Base-by-base conservation (phyloP, 1,140 invertebrate genomes). In the Drosophila bifasciata region DNA sequence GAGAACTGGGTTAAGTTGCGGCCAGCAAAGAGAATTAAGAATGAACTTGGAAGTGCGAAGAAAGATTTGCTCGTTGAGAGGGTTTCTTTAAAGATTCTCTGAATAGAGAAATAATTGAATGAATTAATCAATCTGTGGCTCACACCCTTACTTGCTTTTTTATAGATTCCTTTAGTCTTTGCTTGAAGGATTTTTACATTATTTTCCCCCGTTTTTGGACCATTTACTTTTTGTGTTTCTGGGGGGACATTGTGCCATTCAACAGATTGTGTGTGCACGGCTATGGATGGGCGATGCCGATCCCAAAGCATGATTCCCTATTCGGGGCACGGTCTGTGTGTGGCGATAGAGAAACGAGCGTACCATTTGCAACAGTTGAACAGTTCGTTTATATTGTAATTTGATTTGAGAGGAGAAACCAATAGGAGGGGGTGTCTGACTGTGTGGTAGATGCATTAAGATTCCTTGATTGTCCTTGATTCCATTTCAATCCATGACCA, bases 281-380 rank as follows among this genome's bases (percentile, higher is more conserved):
- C 32, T 45, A 58, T 44, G 40, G 41, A 66, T 11, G 32, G 28
- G 28, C 8, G 9, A 32, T 32, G 8, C 9, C 28, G 25, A 28
- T 11, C 1, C 9, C 8, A 9, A 32, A 58, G 48, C 32, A 36
- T 66, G 52, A 41, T 56, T 57, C 46, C 52, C 43, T 15, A 63
- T 73, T 53, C 59, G 2, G 46, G 11, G 9, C 57, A 51, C 32
- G 75, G 25, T 41, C 19, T 40, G 43, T 9, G 9, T 3, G 57
- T 9, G n/a, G 23, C 51, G 11, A 28, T 15, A 21, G 44, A 23
- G 40, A 46, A 53, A 25, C 28, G 32, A 55, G 4, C 9, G n/a
- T 60, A 41, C 57, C 59, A 66, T 75, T 84, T 76, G 68, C 64
- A 77, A 81, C 76, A 77, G 64, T 70, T 76, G 67, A 80, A 62